These are phyloP conservation scores for Megastigmus dorsalis DNA, from an alignment of 2,888 invertebrate genomes.

Conservation along the genomic window DNA sequence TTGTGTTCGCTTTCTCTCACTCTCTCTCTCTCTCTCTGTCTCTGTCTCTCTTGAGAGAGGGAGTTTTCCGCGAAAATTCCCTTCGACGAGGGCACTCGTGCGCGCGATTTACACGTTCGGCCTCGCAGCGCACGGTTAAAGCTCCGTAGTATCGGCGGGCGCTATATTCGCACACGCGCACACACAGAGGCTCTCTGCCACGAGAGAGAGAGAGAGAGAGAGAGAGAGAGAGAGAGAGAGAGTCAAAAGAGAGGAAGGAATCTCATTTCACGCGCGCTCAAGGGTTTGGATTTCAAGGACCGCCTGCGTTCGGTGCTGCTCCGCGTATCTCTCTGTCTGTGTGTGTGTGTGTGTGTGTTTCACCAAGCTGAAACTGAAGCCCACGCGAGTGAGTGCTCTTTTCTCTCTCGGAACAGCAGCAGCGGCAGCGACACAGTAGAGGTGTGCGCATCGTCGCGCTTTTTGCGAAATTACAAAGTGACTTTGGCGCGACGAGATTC, in stretches of 20 bases:
- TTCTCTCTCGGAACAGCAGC: neutral
- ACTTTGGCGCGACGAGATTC: too few relatives aligned
- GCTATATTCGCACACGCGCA: too few relatives aligned
- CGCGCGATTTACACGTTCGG: constrained; percentile 9
- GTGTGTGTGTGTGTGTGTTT: neutral
- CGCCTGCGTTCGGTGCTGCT: neutral
- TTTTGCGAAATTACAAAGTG: constrained; percentile 9
- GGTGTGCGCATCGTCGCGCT: constrained; percentile 5
- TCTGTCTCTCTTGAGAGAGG: neutral
- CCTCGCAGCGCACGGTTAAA: neutral
- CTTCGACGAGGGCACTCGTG: constrained; percentile 18
- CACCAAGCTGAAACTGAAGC: constrained; percentile 13
- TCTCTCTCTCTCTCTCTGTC: too few relatives aligned
- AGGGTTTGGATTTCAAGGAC: constrained; percentile 24
- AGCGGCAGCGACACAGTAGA: too few relatives aligned
- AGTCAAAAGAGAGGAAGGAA: constrained; percentile 4
- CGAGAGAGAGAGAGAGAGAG: too few relatives aligned
- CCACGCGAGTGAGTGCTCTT: neutral
- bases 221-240: too few relatives aligned
- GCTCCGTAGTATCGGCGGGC: neutral
- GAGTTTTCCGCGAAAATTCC: constrained; percentile 18
- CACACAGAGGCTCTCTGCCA: too few relatives aligned
- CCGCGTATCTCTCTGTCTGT: neutral
- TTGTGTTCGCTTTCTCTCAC: neutral
- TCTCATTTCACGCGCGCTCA: constrained; percentile 30